Evolutionary conservation across 2,113 vertebrate species (phyloP), one percentile per base, ranked within the genome.

Genomic region (Sander vitreus): DNA sequence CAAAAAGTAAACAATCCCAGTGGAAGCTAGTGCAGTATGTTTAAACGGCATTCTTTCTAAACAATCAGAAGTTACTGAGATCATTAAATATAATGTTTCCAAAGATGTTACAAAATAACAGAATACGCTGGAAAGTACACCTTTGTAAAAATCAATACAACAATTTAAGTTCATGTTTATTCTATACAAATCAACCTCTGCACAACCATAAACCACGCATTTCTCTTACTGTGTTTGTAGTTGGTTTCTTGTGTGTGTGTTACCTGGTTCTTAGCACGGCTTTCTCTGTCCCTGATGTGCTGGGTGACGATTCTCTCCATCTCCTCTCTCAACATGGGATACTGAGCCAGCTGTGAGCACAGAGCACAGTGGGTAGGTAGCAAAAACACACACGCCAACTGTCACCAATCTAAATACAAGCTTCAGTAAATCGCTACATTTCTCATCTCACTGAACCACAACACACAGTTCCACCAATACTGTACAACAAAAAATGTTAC

Each of bases 301-400:
- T 98, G 98, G 19, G 98, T 99, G 62, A 99, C 98, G 0, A 99
- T 99, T 78, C 97, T 96, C 80, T 99, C 98, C 98, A 99, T 99
- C 94, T 99, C 98, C 86, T 99, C 98, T 23, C 98, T 96, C 77
- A 99, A 93, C 89, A 96, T 93, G 0, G 98, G 98, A 91, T 99
- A 99, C 80, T 99, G 98, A 91, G 97, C 97, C 87, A 99, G 96
- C 98, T 99, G 96, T 84, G 91, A 92, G 81, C 72, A 96, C 57
- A 92, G 62, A 78, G 78, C 81, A 83, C 55, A 88, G 82, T 86
- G 77, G 93, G 88, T 93, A 85, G 88, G 92, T 87, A 50, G 70
- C 33, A 90, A 45, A 58, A 33, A 74, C 45, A 65, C 39, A 83
- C 65, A 62, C 15, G 16, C 58, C 57, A 58, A 65, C 66, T 12